Evolutionary conservation across 2,888 invertebrate genomes (phyloP).

Genomic region (Nephrotoma guestfalica): DNA sequence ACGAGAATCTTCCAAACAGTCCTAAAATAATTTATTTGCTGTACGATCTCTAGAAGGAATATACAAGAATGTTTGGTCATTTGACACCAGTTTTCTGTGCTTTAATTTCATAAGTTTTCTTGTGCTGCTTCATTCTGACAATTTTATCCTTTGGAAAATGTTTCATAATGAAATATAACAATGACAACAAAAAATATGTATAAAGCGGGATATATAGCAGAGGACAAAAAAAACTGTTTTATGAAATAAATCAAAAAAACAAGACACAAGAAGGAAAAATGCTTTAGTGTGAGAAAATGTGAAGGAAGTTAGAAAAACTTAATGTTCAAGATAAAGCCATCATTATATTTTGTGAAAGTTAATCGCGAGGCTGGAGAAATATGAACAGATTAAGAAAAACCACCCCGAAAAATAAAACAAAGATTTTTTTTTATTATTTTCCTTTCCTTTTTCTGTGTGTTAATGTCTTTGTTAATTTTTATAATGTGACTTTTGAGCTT

Average conservation of each 20-base stretch:
- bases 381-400: not conserved
- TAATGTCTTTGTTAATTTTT: not conserved
- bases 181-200: not conserved
- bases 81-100: not conserved
- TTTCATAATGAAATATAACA: not conserved
- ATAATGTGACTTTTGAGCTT: not conserved
- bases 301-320: not conserved
- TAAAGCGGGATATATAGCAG: not conserved
- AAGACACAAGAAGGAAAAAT: not conserved
- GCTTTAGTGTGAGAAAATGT: not conserved
- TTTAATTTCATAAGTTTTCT: not conserved
- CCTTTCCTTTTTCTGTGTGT: not conserved
- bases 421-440: not conserved
- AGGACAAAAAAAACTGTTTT: not conserved
- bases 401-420: not conserved
- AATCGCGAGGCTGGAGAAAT: not conserved
- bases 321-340: not conserved
- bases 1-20: not conserved
- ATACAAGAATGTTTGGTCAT: not conserved
- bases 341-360: not conserved
- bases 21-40: not conserved
- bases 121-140: not conserved
- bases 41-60: not conserved
- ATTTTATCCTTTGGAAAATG: not conserved
- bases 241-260: not conserved